Conservation (phyloP, 2,888 invertebrate species). For the Philhelius pedissequus region DNA sequence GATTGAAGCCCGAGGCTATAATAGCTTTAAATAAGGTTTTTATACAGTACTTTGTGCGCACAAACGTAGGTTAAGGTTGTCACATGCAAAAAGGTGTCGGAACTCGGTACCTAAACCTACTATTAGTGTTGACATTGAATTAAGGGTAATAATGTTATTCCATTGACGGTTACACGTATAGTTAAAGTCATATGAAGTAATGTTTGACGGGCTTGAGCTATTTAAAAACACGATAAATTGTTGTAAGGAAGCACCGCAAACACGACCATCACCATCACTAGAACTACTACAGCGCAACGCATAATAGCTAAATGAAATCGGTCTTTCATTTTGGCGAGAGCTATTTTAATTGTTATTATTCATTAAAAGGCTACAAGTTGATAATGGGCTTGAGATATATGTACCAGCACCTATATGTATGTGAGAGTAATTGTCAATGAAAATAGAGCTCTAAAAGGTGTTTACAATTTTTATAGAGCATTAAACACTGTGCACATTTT, state of each 20-base stretch:
- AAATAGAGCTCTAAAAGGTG: not conserved
- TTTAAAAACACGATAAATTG: conserved; percentile 19
- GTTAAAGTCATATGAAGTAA: not conserved
- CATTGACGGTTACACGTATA: conserved; percentile 22
- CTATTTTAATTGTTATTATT: conserved; percentile 14
- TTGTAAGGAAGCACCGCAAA: not conserved
- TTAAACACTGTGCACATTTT: not conserved
- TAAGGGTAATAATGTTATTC: conserved; percentile 57
- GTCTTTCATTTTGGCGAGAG: not conserved
- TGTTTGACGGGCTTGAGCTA: conserved; percentile 12
- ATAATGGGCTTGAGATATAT: conserved; percentile 1
- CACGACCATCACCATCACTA: no score
- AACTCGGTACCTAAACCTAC: conserved; percentile 11
- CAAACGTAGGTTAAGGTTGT: conserved; percentile 13
- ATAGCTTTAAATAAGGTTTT: conserved; percentile 44
- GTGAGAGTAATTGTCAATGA: not conserved
- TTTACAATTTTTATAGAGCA: not conserved
- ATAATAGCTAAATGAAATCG: not conserved
- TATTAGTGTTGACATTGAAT: conserved; percentile 66
- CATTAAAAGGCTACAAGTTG: conserved; percentile 9
- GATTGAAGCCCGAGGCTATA: conserved; percentile 26
- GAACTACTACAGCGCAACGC: not conserved
- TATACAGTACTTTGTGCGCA: not conserved
- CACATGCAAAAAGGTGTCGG: conserved; percentile 57
- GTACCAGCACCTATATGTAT: no score